A percentile compares a stretch with the other conserved stretches of the same genome.
phyloP scores from a whole-genome alignment of 2,888 invertebrate species.

The Meganola albula region DNA sequence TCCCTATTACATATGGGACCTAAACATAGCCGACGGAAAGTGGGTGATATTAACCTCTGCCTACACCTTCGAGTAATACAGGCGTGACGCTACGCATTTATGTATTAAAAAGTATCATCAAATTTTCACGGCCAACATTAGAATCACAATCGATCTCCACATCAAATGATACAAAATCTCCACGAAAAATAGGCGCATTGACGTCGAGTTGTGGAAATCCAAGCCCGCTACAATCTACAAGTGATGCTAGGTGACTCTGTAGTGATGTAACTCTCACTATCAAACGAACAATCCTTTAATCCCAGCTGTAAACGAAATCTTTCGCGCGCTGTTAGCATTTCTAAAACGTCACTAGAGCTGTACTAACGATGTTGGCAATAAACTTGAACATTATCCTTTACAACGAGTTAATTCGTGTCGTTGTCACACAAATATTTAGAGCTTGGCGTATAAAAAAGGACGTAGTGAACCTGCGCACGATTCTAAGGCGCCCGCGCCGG shows the following conservation, averaged over 20 bases:
- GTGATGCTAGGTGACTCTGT: constrained; percentile 28
- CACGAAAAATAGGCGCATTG: too few relatives aligned
- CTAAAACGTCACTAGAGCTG: constrained; percentile 48
- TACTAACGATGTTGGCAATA: constrained; percentile 58
- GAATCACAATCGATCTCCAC: too few relatives aligned
- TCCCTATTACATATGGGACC: too few relatives aligned
- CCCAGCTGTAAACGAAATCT: constrained; percentile 71
- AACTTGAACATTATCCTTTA: constrained; percentile 75
- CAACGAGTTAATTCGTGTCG: constrained; percentile 63
- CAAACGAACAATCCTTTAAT: constrained; percentile 67
- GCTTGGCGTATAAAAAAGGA: constrained; percentile 69
- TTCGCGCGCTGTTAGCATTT: constrained; percentile 57
- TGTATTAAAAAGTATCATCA: too few relatives aligned
- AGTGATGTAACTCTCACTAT: constrained; percentile 66
- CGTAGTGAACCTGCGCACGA: constrained; percentile 40
- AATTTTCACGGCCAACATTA: too few relatives aligned
- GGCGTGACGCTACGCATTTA: too few relatives aligned
- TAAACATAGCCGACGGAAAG: too few relatives aligned
- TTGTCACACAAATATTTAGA: constrained; percentile 70
- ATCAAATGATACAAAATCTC: too few relatives aligned
- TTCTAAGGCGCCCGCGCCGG: constrained; percentile 58
- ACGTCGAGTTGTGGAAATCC: too few relatives aligned
- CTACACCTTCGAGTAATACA: too few relatives aligned
- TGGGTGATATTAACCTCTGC: too few relatives aligned
- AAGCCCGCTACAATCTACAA: constrained; percentile 10